Percentiles rank a stretch among this genome's conserved stretches.
phyloP scores from a whole-genome alignment of 2,113 vertebrate genomes.

The Montifringilla adamsi region DNA sequence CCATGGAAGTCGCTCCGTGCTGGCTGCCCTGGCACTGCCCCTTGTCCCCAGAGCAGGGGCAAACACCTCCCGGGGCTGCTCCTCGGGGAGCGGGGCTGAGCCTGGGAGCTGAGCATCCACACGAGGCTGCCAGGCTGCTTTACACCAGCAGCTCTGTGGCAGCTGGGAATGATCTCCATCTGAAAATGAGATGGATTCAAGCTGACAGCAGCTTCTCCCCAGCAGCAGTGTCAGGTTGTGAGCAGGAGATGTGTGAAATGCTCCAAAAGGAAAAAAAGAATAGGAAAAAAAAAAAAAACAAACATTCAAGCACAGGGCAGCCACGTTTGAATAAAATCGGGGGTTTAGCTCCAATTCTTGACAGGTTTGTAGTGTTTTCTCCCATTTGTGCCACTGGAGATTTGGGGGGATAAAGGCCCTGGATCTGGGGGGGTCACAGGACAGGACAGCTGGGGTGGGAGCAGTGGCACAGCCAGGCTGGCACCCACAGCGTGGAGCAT shows the following conservation, averaged over 20 bases:
- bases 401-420: fast-evolving
- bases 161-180: not conserved
- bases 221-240: not conserved
- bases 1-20: fast-evolving
- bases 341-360: not conserved
- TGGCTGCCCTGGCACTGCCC: not conserved
- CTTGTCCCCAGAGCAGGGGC: not conserved
- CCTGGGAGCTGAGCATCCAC: not conserved
- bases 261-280: not conserved
- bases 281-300: too few relatives aligned
- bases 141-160: not conserved
- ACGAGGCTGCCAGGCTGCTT: not conserved
- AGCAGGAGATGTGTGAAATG: not conserved
- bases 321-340: fast-evolving
- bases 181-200: not conserved
- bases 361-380: fast-evolving
- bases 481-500: not conserved
- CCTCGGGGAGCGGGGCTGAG: fast-evolving
- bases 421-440: not conserved
- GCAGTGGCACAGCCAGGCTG: not conserved
- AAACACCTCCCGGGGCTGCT: fast-evolving
- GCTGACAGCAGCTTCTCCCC: not conserved
- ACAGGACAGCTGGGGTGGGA: not conserved
- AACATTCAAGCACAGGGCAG: not conserved
- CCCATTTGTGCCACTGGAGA: not conserved